Evolutionary conservation across 2,888 invertebrate species (phyloP).

Genomic region (Sphinx pinastri): DNA sequence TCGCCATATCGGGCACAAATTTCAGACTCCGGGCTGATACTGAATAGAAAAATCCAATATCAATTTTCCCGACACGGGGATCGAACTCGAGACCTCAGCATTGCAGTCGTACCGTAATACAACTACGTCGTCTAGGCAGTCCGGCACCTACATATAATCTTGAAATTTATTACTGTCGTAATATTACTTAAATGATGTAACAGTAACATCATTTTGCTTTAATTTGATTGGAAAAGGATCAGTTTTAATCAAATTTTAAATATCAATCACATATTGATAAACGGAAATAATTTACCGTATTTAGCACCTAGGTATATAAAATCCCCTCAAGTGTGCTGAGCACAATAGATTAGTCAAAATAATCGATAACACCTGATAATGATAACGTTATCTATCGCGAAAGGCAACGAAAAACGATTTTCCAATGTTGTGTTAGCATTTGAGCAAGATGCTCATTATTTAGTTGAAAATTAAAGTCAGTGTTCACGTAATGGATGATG

Average conservation of each 20-base stretch:
- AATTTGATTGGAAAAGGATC: too few species aligned
- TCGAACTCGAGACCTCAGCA: too few species aligned
- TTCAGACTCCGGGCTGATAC: too few species aligned
- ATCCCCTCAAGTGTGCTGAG: slow-evolving; percentile 39
- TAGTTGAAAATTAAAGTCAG: background rate
- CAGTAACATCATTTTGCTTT: too few species aligned
- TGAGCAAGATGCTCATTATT: slow-evolving; percentile 3
- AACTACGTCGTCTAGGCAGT: too few species aligned
- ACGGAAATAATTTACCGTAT: background rate
- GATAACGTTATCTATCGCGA: slow-evolving; percentile 60
- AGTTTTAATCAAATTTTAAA: background rate
- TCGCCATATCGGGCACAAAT: too few species aligned
- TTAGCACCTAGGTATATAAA: slow-evolving; percentile 30
- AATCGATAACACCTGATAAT: slow-evolving; percentile 70
- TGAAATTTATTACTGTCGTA: too few species aligned
- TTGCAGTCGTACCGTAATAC: too few species aligned
- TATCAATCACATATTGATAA: background rate
- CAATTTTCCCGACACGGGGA: too few species aligned
- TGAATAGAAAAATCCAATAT: too few species aligned
- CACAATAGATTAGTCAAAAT: slow-evolving; percentile 59
- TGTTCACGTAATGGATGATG: slow-evolving; percentile 49
- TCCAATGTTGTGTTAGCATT: slow-evolving; percentile 38
- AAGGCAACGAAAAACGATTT: slow-evolving; percentile 38
- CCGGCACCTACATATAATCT: too few species aligned
- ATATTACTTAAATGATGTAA: too few species aligned